phyloP scores from a whole-genome alignment of 37 sponge, comb jelly and placozoan species.

The Spongia lamella region DNA sequence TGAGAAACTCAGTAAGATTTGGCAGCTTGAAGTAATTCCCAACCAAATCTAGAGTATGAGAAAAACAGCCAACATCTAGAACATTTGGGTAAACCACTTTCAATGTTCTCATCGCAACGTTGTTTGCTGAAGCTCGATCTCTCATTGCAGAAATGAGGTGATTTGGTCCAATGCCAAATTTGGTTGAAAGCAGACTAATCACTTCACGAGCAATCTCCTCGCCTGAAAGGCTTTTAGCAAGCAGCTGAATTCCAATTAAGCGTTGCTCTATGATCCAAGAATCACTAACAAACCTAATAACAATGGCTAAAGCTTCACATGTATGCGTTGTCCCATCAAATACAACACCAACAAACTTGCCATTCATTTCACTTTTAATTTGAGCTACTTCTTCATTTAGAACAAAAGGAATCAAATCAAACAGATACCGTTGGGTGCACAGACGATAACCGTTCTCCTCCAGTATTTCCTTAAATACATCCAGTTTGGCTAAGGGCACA shows the following conservation, averaged over 20 bases:
- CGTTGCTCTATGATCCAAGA: conserved; percentile 21
- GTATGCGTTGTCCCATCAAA: conserved; percentile 36
- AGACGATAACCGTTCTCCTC: conserved; percentile 44
- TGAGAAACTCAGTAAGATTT: neutral
- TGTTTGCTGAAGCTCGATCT: conserved; percentile 20
- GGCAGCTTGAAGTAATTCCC: conserved; percentile 13
- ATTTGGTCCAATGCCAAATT: neutral
- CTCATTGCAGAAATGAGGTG: conserved; percentile 25
- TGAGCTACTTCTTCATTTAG: conserved; percentile 13
- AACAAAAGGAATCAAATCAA: conserved; percentile 32
- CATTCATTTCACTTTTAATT: neutral
- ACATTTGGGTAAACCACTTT: conserved; percentile 7
- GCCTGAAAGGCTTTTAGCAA: conserved; percentile 15
- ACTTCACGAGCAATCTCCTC: conserved; percentile 29
- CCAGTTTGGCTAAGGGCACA: conserved; percentile 31
- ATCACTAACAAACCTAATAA: too few species aligned
- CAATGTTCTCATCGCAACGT: conserved; percentile 19
- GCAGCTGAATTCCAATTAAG: conserved; percentile 6
- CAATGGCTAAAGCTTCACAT: conserved; percentile 36
- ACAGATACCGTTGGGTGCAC: conserved; percentile 1
- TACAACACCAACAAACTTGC: conserved; percentile 14
- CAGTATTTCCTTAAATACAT: conserved; percentile 17
- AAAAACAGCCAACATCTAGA: conserved; percentile 16
- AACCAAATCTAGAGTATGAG: conserved; percentile 8
- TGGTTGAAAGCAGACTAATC: conserved; percentile 14